Evolutionary conservation across 2,113 vertebrate species (phyloP).

Genomic region (Spizaetus ornatus): DNA sequence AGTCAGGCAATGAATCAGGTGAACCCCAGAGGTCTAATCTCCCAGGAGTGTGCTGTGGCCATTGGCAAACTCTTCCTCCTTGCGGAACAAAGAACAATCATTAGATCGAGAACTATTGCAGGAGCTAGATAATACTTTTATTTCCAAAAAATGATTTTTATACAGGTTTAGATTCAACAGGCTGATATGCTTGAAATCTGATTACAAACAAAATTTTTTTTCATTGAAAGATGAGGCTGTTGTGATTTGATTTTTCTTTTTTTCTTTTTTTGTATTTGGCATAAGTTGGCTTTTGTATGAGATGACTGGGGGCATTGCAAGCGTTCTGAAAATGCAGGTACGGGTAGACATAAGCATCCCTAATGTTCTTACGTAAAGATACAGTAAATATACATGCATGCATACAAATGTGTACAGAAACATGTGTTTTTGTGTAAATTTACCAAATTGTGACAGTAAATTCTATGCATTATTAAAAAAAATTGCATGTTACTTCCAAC

Average conservation of each 20-base stretch:
- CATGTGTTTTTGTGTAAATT: neutral
- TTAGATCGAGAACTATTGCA: neutral
- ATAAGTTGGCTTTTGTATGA: neutral
- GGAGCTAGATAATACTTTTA: neutral
- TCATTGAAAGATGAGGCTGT: neutral
- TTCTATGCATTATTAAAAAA: neutral
- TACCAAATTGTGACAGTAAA: neutral
- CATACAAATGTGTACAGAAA: neutral
- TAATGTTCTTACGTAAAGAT: neutral
- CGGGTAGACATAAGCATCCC: neutral
- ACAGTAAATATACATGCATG: neutral
- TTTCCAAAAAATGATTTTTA: neutral
- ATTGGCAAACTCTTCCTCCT: neutral
- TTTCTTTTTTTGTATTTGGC: neutral
- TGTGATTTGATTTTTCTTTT: neutral
- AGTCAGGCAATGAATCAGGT: neutral
- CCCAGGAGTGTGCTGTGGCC: fast-evolving
- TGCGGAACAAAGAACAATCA: neutral
- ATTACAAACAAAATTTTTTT: neutral
- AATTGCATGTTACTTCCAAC: neutral
- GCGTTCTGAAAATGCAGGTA: neutral
- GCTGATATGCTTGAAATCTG: neutral
- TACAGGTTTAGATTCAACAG: neutral
- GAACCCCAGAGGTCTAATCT: neutral
- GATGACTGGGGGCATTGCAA: neutral